Evolutionary conservation across 2,797 vertebrate genomes (phyloP).

Genomic region (Anabacerthia variegaticeps): DNA sequence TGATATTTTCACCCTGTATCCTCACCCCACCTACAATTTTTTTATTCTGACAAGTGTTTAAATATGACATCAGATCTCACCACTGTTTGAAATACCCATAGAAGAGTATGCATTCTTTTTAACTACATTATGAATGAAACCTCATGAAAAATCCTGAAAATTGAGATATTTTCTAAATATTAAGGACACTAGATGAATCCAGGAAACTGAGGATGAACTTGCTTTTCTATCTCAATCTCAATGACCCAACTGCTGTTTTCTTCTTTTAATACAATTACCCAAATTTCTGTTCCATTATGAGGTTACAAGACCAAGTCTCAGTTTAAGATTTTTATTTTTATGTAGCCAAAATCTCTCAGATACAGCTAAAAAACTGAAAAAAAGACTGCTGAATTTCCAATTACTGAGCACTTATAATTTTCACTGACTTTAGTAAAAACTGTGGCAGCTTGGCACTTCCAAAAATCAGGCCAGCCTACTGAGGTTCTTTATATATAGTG

Average conservation of each 20-base stretch:
- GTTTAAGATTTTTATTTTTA: neutral
- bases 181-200: neutral
- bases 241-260: neutral
- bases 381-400: neutral
- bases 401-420: neutral
- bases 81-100: neutral
- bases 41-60: neutral
- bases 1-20: neutral
- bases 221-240: neutral
- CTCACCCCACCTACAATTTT: neutral
- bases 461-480: conserved; percentile 23
- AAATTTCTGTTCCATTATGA: neutral
- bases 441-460: neutral
- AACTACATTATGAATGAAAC: neutral
- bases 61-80: neutral
- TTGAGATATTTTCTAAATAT: neutral
- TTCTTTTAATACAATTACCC: neutral
- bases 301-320: neutral
- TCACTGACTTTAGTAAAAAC: neutral
- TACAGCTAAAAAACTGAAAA: neutral
- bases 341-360: neutral
- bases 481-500: neutral
- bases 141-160: neutral
- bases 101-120: neutral
- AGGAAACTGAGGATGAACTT: neutral